phyloP scores from a whole-genome alignment of 2,113 vertebrate species.

The Callaeas wilsoni region DNA sequence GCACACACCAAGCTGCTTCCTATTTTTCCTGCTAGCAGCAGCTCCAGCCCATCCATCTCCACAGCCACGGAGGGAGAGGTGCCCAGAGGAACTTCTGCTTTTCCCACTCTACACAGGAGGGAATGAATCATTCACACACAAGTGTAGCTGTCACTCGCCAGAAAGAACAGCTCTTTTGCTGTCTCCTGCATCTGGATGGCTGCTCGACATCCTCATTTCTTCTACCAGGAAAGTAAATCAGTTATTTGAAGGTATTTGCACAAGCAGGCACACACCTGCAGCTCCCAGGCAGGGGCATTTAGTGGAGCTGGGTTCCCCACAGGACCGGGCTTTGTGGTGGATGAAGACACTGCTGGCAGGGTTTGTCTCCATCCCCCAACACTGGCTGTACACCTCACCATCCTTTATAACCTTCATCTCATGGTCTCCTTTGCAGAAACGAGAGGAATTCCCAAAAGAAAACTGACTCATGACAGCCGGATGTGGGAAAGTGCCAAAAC shows the following conservation, averaged over 20 bases:
- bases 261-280: background rate
- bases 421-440: background rate
- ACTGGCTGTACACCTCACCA: background rate
- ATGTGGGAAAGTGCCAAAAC: background rate
- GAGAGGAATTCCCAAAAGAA: background rate
- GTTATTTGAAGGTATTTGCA: background rate
- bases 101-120: background rate
- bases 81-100: background rate
- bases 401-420: background rate
- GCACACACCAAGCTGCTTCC: background rate
- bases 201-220: background rate
- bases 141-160: background rate
- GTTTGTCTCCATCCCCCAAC: background rate
- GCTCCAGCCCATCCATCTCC: background rate
- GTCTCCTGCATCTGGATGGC: background rate
- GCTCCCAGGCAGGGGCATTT: background rate
- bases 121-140: background rate
- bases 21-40: background rate
- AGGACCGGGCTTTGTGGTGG: background rate
- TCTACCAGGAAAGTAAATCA: background rate
- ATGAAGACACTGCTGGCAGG: background rate
- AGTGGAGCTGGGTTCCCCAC: background rate
- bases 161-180: background rate
- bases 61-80: background rate
- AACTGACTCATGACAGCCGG: background rate